Conservation (phyloP, 2,113 vertebrate genomes). For the Halichoeres trimaculatus region DNA sequence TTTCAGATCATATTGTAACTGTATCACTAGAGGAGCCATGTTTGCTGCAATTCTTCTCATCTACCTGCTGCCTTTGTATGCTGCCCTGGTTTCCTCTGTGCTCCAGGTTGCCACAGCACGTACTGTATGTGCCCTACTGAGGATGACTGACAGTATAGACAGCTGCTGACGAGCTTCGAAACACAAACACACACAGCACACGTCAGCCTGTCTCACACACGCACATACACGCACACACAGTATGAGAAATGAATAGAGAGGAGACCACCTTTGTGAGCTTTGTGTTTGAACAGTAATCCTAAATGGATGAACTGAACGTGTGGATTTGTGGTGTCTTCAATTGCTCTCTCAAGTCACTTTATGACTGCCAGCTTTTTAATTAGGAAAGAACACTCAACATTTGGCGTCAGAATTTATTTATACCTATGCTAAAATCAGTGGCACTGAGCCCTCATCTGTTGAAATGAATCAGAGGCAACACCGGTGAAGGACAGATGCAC, state of each 20-base stretch:
- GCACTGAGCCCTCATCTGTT: constrained; percentile 9
- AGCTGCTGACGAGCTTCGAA: constrained; percentile 67
- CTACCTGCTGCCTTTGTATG: constrained; percentile 25
- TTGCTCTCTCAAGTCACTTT: neutral
- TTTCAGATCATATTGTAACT: neutral
- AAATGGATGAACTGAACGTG: constrained; percentile 7
- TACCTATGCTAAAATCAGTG: constrained; percentile 18
- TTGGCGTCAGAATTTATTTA: constrained; percentile 18
- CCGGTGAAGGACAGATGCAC: constrained; percentile 27
- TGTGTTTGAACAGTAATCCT: constrained; percentile 2
- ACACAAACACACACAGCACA: constrained; percentile 35
- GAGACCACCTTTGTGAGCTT: constrained; percentile 20
- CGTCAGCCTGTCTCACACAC: constrained; percentile 38
- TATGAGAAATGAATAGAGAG: constrained; percentile 38
- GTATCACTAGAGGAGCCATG: constrained; percentile 9
- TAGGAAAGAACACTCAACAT: constrained; percentile 17
- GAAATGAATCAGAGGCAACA: constrained; percentile 22
- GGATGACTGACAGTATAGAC: constrained; percentile 66
- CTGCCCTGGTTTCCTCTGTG: constrained; percentile 27
- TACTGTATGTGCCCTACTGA: constrained; percentile 33
- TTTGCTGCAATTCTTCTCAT: constrained; percentile 14
- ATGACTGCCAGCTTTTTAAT: neutral
- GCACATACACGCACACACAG: constrained; percentile 22
- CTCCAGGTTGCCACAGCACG: constrained; percentile 45
- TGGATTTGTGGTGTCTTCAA: neutral